Evolutionary conservation across 2,888 invertebrate species (phyloP).

Genomic region (Teleiodes luculella): DNA sequence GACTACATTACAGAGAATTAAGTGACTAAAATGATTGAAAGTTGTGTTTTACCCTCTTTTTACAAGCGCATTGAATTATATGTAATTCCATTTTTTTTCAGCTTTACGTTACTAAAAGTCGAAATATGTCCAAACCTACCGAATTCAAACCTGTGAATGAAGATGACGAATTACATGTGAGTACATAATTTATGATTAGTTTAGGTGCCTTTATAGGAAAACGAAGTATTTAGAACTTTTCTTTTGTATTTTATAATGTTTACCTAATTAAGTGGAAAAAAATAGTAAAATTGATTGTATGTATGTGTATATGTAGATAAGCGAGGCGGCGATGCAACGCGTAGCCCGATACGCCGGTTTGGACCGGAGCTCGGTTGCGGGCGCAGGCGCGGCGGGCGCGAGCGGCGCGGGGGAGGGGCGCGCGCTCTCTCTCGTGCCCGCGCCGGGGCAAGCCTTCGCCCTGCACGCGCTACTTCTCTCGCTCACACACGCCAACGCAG

Average conservation of each 20-base stretch:
- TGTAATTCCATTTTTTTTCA: neutral
- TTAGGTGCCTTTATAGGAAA: too few relatives aligned
- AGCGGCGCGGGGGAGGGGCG: conserved; percentile 29
- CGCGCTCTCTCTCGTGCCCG: conserved; percentile 39
- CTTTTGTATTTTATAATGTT: too few relatives aligned
- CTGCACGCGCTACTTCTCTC: conserved; percentile 51
- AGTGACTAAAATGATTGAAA: too few relatives aligned
- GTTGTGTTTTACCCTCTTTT: too few relatives aligned
- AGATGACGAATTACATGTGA: neutral
- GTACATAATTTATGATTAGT: too few relatives aligned
- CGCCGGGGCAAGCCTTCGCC: conserved; percentile 37
- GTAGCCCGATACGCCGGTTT: conserved; percentile 66
- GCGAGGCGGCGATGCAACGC: conserved; percentile 60
- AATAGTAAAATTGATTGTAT: too few relatives aligned
- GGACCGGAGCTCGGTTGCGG: conserved; percentile 15
- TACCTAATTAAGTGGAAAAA: too few relatives aligned
- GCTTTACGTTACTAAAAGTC: neutral
- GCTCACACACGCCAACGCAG: conserved; percentile 48
- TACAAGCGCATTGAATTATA: too few relatives aligned
- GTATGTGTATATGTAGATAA: too few relatives aligned
- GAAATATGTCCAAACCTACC: neutral
- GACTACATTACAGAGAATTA: too few relatives aligned
- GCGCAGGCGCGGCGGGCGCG: neutral
- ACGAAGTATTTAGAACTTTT: too few relatives aligned
- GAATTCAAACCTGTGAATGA: neutral